Evolutionary conservation across 2,888 invertebrate genomes (phyloP), one percentile per base, ranked within the genome.

Genomic region (Agrilus mali): DNA sequence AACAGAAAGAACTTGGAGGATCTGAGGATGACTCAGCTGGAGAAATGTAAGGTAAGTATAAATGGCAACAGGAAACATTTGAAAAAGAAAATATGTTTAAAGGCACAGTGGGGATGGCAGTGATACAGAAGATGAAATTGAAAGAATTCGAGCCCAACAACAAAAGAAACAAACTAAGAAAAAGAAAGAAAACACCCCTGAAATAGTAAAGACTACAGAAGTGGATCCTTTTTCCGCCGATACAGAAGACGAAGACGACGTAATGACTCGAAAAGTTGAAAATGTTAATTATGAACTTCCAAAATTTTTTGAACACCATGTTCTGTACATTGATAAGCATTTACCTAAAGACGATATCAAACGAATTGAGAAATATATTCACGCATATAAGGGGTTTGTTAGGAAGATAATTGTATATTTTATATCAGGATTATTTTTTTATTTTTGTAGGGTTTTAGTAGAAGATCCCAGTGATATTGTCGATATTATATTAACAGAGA

Each of bases 121-220:
- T 17, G 77, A 80, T 58, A 79, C 78, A 1, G 80, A 80, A 51
- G 80, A 80, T 50, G 77, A 78, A 58, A 73, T 79, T 39, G 70
- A 75, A 52, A 68, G 63, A 62, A 72, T 67, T 55, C 39, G 53
- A 44, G 44, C 20, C 31, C 41, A 51, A 45, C 20, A 47, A 52
- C 20, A 47, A 52, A 45, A 44, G 47, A 45, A 50, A 44, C 46
- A 46, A 56, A 60, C 49, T 5, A 6, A 20, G 20, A 20, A 20
- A 20, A 20, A 7, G 42, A 42, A 38, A 12, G 20, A 36, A 42
- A 49, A 40, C 35, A 22, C 27, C 5, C 12, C 10, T 16, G 38
- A 40, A 51, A 45, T 47, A 45, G 42, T 44, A 34, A 41, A 45
- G 16, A 36, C 47, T 33, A 16, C 39, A 47, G 45, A 44, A 38